A percentile compares a stretch with the other conserved stretches of the same genome.
phyloP scores from a whole-genome alignment of 2,888 invertebrate species.

The Nebria brevicollis region DNA sequence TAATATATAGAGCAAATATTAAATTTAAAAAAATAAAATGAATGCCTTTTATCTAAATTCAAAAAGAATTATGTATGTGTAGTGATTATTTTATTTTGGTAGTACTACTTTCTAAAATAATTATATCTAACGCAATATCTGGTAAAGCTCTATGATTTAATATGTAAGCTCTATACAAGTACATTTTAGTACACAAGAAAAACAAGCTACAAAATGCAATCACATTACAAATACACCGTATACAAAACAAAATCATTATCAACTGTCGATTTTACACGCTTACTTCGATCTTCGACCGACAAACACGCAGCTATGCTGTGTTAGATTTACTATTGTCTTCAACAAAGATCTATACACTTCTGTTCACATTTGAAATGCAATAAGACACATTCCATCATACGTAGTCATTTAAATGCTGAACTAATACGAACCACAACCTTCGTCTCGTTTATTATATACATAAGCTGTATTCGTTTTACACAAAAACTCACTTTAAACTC shows the following conservation, averaged over 20 bases:
- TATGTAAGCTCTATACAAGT: neutral
- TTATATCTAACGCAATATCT: no score
- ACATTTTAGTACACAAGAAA: neutral
- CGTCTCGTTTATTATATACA: no score
- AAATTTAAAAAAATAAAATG: no score
- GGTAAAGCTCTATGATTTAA: neutral
- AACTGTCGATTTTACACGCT: slow-evolving; percentile 2
- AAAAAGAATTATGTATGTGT: no score
- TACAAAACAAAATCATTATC: slow-evolving; percentile 7
- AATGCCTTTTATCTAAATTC: no score
- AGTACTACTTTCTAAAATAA: no score
- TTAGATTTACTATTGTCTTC: neutral
- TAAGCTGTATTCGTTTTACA: no score
- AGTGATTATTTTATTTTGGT: no score
- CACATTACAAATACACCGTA: neutral
- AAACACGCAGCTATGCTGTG: neutral
- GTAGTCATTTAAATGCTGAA: no score
- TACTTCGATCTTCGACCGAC: neutral
- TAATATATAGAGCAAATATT: no score
- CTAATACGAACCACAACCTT: no score
- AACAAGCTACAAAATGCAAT: neutral
- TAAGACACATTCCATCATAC: neutral
- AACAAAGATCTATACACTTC: neutral
- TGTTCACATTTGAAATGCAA: neutral
- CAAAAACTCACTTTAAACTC: no score